phyloP scores from a whole-genome alignment of 2,797 vertebrate genomes.

The Anguilla megastoma region DNA sequence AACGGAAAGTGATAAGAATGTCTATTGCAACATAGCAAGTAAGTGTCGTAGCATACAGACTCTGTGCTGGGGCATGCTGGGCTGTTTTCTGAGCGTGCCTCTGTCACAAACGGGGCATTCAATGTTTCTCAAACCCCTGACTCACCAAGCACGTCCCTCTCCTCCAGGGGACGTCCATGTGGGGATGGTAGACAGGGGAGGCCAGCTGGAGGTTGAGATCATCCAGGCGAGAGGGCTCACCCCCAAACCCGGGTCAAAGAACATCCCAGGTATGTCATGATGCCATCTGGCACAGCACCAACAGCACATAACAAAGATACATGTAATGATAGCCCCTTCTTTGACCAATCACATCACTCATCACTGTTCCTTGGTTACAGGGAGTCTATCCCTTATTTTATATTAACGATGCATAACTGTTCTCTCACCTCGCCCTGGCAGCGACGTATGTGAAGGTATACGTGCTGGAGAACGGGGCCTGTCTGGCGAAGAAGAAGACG shows the following conservation, averaged over 20 bases:
- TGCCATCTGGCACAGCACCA: background rate
- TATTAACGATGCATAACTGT: background rate
- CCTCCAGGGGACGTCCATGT: slow-evolving; percentile 86
- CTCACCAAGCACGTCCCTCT: slow-evolving; percentile 9
- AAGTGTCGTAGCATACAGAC: background rate
- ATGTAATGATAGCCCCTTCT: background rate
- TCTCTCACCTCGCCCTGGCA: slow-evolving; percentile 49
- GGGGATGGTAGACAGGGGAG: slow-evolving; percentile 85
- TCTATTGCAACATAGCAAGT: background rate
- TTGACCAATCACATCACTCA: background rate
- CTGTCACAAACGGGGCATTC: background rate
- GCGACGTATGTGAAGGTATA: slow-evolving; percentile 97
- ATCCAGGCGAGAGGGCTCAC: slow-evolving; percentile 90
- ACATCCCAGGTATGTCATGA: slow-evolving; percentile 79
- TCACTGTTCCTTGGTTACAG: background rate
- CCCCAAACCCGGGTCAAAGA: slow-evolving; percentile 90
- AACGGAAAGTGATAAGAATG: background rate
- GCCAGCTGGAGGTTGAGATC: slow-evolving; percentile 94
- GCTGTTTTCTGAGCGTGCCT: background rate
- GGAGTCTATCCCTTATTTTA: background rate
- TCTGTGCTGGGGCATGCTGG: background rate
- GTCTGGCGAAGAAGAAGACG: slow-evolving; percentile 97
- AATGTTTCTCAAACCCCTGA: background rate
- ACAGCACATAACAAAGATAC: background rate
- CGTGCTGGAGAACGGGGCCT: slow-evolving; percentile 89